Conservation (phyloP, 2,797 vertebrate species). For the Enteromius fasciolatus region DNA sequence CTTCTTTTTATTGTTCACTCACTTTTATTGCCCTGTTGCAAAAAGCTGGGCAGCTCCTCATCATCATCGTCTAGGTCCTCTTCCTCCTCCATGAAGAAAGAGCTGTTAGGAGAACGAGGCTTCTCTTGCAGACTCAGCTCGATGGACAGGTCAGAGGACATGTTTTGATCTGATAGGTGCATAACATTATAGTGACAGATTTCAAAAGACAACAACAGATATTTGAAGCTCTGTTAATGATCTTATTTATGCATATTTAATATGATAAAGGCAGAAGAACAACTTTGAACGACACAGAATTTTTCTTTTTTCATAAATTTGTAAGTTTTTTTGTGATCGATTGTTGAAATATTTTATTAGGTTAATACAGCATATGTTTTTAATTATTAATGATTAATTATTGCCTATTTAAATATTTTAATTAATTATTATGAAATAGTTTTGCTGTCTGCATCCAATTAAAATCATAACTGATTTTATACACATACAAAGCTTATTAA, state of each 20-base stretch:
- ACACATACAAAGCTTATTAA: not conserved
- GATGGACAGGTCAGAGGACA: slow-evolving; percentile 75
- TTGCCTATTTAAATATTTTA: not conserved
- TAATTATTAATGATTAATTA: not conserved
- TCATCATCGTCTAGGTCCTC: slow-evolving; percentile 73
- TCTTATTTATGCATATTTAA: not conserved
- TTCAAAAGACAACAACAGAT: not conserved
- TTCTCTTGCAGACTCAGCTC: slow-evolving; percentile 71
- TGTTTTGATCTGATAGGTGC: slow-evolving; percentile 68
- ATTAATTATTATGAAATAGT: not conserved
- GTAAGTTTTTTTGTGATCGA: not conserved
- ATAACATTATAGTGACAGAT: not conserved
- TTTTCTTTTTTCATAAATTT: not conserved
- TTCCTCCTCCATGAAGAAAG: slow-evolving; percentile 58
- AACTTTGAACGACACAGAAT: not conserved
- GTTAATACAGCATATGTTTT: not conserved
- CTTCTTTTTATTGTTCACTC: slow-evolving; percentile 29
- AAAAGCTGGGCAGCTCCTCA: slow-evolving; percentile 85
- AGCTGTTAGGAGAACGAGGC: slow-evolving; percentile 54
- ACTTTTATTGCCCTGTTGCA: slow-evolving; percentile 76
- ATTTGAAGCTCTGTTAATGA: not conserved
- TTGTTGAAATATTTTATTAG: not conserved
- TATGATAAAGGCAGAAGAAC: not conserved
- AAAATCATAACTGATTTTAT: not conserved
- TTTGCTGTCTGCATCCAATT: not conserved